phyloP scores from a whole-genome alignment of 2,113 vertebrate genomes.

The Anolis sagrei region DNA sequence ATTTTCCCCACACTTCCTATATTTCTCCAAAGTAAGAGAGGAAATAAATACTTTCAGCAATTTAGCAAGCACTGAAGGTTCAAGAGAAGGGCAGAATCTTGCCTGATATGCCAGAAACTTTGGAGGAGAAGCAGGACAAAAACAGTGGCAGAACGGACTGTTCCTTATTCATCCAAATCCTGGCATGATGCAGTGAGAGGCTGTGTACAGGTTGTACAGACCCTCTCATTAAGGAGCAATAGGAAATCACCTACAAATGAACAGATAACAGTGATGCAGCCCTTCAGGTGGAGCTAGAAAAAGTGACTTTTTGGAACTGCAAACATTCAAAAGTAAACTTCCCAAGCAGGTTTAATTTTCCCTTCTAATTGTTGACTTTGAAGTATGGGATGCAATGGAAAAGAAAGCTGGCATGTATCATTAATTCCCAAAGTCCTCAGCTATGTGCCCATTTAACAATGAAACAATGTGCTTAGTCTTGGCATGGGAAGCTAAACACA shows the following conservation, averaged over 20 bases:
- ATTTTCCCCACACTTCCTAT: too few species aligned
- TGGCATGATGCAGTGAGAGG: slow-evolving; percentile 46
- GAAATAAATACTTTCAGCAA: background rate
- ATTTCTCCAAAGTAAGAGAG: too few species aligned
- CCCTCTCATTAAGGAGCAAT: slow-evolving; percentile 13
- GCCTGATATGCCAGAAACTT: background rate
- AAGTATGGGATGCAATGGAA: background rate
- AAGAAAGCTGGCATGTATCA: slow-evolving; percentile 59
- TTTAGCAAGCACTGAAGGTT: background rate
- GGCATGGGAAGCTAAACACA: slow-evolving; percentile 33
- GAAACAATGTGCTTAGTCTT: slow-evolving; percentile 57
- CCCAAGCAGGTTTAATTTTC: background rate
- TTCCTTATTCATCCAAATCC: slow-evolving; percentile 47
- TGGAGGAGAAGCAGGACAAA: background rate
- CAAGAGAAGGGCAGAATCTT: background rate
- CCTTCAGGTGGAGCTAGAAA: background rate
- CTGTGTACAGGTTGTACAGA: background rate
- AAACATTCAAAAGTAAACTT: too few species aligned
- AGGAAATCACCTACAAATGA: slow-evolving; percentile 38
- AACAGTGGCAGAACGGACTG: background rate
- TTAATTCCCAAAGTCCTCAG: slow-evolving; percentile 54
- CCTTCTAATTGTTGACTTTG: background rate
- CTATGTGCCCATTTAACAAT: slow-evolving; percentile 34
- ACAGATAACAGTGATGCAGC: background rate
- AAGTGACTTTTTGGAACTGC: too few species aligned